phyloP scores from a whole-genome alignment of 1,140 invertebrate genomes.

The Augochlora pura region DNA sequence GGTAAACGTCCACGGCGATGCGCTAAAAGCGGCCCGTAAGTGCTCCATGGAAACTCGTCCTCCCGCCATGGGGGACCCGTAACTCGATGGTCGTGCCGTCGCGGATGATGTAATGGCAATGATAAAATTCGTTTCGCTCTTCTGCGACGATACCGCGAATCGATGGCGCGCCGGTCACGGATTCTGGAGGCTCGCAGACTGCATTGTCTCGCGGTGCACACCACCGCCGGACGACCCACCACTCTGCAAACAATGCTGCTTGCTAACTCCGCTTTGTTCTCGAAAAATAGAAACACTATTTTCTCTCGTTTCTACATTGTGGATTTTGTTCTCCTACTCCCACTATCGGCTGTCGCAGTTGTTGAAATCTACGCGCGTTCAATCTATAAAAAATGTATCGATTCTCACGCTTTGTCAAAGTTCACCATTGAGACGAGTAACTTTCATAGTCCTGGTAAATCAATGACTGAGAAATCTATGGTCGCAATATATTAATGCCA shows the following conservation, averaged over 20 bases:
- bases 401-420: too few species aligned
- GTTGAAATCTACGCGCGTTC: too few species aligned
- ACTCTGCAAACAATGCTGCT: background rate
- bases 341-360: too few species aligned
- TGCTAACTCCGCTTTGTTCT: too few species aligned
- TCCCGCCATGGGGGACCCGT: slow-evolving; percentile 12
- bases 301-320: too few species aligned
- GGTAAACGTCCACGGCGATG: slow-evolving; percentile 30
- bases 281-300: too few species aligned
- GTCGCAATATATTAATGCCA: too few species aligned
- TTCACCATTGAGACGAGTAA: too few species aligned
- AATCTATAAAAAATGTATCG: too few species aligned
- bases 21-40: slow-evolving; percentile 37
- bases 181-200: background rate
- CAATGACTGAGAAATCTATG: too few species aligned
- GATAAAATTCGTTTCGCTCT: slow-evolving; percentile 35
- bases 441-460: too few species aligned
- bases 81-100: slow-evolving; percentile 22
- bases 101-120: slow-evolving; percentile 33
- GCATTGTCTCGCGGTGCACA: background rate
- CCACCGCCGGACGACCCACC: background rate
- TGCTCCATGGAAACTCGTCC: slow-evolving; percentile 30
- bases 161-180: slow-evolving; percentile 16
- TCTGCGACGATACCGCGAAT: background rate
- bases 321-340: too few species aligned